These are phyloP conservation scores for Listronotus oregonensis DNA, from an alignment of 1,140 invertebrate genomes.

Conservation along the genomic window DNA sequence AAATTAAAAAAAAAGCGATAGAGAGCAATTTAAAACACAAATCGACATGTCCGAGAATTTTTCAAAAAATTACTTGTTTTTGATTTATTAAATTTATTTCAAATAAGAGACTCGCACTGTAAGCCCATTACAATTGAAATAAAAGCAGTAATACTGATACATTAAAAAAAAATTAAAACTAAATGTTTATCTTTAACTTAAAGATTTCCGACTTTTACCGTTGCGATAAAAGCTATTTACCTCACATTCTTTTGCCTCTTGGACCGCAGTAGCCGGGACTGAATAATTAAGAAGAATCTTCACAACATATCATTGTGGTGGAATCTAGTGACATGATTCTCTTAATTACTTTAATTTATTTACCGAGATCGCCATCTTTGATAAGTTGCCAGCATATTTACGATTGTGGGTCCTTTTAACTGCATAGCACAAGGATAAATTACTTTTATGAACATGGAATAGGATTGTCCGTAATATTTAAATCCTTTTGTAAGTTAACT, in stretches of 20 bases:
- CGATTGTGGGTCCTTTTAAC: neutral
- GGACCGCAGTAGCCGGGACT: constrained; percentile 6
- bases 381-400: constrained; percentile 21
- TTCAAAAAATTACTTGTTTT: too few species aligned
- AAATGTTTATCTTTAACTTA: too few species aligned
- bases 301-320: constrained; percentile 51
- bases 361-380: constrained; percentile 44
- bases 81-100: too few species aligned
- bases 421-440: neutral
- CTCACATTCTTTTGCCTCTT: constrained; percentile 5
- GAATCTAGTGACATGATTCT: constrained; percentile 56
- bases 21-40: too few species aligned
- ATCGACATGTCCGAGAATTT: too few species aligned
- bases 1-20: too few species aligned
- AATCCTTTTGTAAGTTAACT: too few species aligned
- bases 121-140: too few species aligned
- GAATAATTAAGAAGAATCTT: constrained; percentile 26
- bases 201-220: neutral
- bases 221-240: constrained; percentile 22
- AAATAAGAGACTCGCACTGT: too few species aligned
- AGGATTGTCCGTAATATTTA: neutral
- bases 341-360: constrained; percentile 56
- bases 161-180: too few species aligned
- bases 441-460: neutral
- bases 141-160: too few species aligned